phyloP scores from a whole-genome alignment of 2,113 vertebrate genomes.

The Ochotona princeps region DNA sequence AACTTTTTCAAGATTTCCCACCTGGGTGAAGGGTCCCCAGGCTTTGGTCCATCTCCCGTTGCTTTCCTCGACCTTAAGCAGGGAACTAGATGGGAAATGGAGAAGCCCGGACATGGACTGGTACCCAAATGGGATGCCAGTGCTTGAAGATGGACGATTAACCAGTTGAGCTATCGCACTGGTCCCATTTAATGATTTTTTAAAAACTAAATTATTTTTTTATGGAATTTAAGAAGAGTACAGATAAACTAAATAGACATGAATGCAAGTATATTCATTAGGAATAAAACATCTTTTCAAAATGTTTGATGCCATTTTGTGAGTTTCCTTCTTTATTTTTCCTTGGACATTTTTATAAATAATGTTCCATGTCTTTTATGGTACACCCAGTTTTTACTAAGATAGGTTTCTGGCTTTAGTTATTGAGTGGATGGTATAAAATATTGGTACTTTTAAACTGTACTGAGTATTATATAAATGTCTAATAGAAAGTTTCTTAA shows the following conservation, averaged over 20 bases:
- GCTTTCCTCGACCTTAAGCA: too few relatives aligned
- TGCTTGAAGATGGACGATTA: too few relatives aligned
- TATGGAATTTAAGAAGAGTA: background rate
- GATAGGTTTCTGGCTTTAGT: conserved; percentile 46
- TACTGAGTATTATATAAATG: conserved; percentile 35
- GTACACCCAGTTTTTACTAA: conserved; percentile 14
- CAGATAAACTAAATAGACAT: background rate
- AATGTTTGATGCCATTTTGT: conserved; percentile 6
- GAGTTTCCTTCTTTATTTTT: background rate
- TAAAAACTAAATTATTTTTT: conserved; percentile 6
- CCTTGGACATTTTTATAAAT: conserved; percentile 16
- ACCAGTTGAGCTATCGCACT: too few relatives aligned
- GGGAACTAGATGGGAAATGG: too few relatives aligned
- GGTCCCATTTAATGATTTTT: background rate
- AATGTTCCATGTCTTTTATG: background rate
- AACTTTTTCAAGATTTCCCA: too few relatives aligned
- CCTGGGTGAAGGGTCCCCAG: too few relatives aligned
- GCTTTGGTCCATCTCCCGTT: too few relatives aligned
- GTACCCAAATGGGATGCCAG: too few relatives aligned
- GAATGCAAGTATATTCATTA: background rate
- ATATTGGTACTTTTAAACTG: conserved; percentile 20
- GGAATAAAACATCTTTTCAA: background rate
- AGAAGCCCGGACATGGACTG: too few relatives aligned
- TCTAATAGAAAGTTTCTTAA: conserved; percentile 47
- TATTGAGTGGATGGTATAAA: conserved; percentile 32